Percentiles rank a stretch among this genome's conserved stretches.
phyloP scores from a whole-genome alignment of 2,113 vertebrate species.

The Salvelinus sp. region DNA sequence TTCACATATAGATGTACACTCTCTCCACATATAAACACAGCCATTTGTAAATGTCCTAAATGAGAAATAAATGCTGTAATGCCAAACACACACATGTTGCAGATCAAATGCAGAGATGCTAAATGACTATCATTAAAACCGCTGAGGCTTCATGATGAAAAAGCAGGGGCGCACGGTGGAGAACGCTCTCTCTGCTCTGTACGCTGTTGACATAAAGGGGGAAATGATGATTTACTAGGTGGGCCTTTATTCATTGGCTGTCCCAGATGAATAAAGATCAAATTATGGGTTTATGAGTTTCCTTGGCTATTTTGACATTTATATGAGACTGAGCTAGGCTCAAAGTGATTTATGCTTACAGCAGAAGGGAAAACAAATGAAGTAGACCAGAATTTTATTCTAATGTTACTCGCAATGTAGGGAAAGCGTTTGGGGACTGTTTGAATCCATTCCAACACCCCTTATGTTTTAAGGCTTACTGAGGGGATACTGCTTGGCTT shows the following conservation, averaged over 20 bases:
- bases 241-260: conserved; percentile 61
- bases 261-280: conserved; percentile 64
- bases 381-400: conserved; percentile 57
- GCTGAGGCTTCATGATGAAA: neutral
- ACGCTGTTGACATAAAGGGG: conserved; percentile 29
- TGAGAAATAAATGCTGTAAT: neutral
- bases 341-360: conserved; percentile 68
- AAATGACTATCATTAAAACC: conserved; percentile 13
- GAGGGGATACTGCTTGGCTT: neutral
- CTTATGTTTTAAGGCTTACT: neutral
- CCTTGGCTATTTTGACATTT: conserved; percentile 69
- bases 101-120: neutral
- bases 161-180: neutral
- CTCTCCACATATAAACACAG: neutral
- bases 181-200: neutral
- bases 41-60: conserved; percentile 1
- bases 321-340: conserved; percentile 59
- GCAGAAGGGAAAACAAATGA: conserved; percentile 48
- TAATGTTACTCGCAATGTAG: conserved; percentile 43
- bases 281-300: conserved; percentile 69
- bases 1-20: neutral
- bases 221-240: conserved; percentile 65
- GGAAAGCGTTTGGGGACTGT: conserved; percentile 19
- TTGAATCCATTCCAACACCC: neutral
- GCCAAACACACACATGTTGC: conserved; percentile 6